A percentile compares a stretch with the other conserved stretches of the same genome.
Conservation (phyloP, 2,888 invertebrate genomes). For the Tholera decimalis region DNA sequence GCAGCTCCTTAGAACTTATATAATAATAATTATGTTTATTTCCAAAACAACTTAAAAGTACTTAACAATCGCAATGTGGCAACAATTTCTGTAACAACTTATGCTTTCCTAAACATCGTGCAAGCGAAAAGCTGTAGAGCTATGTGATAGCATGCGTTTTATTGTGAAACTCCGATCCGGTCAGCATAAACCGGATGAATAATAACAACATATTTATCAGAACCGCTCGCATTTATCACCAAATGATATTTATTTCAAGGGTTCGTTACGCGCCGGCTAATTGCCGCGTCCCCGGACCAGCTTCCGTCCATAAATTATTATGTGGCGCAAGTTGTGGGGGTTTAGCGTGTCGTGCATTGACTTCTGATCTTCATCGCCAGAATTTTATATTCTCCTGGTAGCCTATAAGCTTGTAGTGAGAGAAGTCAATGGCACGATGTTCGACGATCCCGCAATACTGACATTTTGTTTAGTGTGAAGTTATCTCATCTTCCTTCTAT, state of each 20-base stretch:
- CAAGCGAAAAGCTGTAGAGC: no score
- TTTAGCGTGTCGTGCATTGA: slow-evolving; percentile 48
- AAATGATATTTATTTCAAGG: slow-evolving; percentile 90
- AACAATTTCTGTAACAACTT: no score
- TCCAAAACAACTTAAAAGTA: no score
- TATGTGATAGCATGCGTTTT: slow-evolving; percentile 17
- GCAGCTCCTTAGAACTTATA: no score
- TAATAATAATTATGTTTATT: no score
- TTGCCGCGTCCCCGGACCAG: slow-evolving; percentile 86
- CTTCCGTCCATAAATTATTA: slow-evolving; percentile 87
- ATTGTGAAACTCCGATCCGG: slow-evolving; percentile 41
- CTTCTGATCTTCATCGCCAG: slow-evolving; percentile 5
- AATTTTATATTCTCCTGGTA: background rate
- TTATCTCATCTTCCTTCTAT: background rate
- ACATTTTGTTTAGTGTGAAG: background rate
- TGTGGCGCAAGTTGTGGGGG: slow-evolving; percentile 69
- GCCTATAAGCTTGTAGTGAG: background rate
- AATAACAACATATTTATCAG: slow-evolving; percentile 86
- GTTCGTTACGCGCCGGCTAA: slow-evolving; percentile 89
- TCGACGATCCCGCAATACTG: background rate
- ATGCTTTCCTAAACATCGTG: no score
- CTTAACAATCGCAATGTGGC: no score
- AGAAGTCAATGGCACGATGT: no score
- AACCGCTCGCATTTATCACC: slow-evolving; percentile 82
- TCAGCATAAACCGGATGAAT: slow-evolving; percentile 62